Evolutionary conservation across 2,888 invertebrate species (phyloP).

Genomic region (Ophion costatus): DNA sequence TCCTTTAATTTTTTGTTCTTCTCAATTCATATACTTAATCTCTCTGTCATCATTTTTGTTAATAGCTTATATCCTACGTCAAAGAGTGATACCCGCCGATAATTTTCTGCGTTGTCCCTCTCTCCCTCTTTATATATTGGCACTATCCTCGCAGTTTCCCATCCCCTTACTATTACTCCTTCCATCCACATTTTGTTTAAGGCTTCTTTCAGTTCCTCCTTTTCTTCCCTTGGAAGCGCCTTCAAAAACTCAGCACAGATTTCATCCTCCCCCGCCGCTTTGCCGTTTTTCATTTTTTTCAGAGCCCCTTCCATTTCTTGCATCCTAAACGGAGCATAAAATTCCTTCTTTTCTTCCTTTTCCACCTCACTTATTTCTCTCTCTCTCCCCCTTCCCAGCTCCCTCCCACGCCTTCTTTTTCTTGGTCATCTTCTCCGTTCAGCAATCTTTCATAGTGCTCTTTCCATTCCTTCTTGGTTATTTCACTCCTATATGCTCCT

Average conservation of each 20-base stretch:
- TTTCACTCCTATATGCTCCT: constrained; percentile 9
- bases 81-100: constrained; percentile 36
- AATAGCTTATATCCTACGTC: constrained; percentile 2
- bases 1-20: no score
- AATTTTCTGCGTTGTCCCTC: constrained; percentile 15
- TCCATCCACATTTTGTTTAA: no score
- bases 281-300: constrained; percentile 23
- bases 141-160: no score
- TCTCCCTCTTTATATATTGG: constrained; percentile 25
- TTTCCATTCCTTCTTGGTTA: background rate
- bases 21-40: no score
- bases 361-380: no score
- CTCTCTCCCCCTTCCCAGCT: no score
- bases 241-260: constrained; percentile 30
- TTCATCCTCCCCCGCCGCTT: constrained; percentile 39
- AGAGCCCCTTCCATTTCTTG: no score
- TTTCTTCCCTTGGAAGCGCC: background rate
- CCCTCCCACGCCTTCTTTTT: no score
- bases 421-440: background rate
- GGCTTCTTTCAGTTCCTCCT: background rate
- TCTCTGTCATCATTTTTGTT: constrained; percentile 1
- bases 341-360: no score
- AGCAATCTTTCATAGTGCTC: constrained; percentile 4
- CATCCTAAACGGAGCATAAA: no score
- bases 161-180: no score